Conservation (phyloP, 1,140 invertebrate species). For the Dendroctonus ponderosae region DNA sequence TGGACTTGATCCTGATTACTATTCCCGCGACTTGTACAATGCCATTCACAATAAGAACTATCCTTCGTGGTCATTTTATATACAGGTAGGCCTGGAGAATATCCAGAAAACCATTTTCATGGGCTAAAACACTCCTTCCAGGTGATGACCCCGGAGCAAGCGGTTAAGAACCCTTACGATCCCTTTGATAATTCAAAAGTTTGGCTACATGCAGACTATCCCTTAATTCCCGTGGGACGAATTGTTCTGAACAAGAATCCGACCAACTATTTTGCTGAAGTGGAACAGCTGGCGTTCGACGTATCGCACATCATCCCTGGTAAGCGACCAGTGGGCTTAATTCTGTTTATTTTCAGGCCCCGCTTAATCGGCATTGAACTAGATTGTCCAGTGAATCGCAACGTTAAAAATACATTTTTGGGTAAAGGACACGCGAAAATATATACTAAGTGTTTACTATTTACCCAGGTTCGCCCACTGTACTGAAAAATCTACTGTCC, state of each 20-base stretch:
- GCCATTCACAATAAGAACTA: conserved; percentile 66
- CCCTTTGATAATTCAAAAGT: conserved; percentile 71
- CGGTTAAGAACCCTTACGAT: conserved; percentile 57
- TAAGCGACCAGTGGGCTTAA: conserved; percentile 2
- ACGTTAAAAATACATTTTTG: conserved; percentile 18
- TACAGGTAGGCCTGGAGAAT: conserved; percentile 46
- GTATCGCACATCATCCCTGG: conserved; percentile 79
- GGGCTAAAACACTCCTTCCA: not conserved
- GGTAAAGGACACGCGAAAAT: conserved; percentile 26
- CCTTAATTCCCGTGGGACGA: conserved; percentile 78
- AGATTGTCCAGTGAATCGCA: conserved; percentile 5
- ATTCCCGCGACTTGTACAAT: conserved; percentile 72
- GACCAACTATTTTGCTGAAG: conserved; percentile 81
- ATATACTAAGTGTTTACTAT: conserved; percentile 22
- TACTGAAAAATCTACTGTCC: too few species aligned
- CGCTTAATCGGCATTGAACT: conserved; percentile 13
- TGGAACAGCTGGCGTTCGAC: conserved; percentile 85
- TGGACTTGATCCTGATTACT: conserved; percentile 70
- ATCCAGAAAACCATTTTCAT: not conserved
- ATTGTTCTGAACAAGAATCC: conserved; percentile 83
- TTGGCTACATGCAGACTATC: conserved; percentile 79
- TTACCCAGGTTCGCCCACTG: conserved; percentile 12
- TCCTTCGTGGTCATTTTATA: conserved; percentile 66
- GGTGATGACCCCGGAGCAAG: conserved; percentile 54
- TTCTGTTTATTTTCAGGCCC: not conserved